A percentile compares a stretch with the other conserved stretches of the same genome.
These are phyloP conservation scores for Champsocephalus gunnari DNA, from an alignment of 2,797 vertebrate species.

Conservation along the genomic window DNA sequence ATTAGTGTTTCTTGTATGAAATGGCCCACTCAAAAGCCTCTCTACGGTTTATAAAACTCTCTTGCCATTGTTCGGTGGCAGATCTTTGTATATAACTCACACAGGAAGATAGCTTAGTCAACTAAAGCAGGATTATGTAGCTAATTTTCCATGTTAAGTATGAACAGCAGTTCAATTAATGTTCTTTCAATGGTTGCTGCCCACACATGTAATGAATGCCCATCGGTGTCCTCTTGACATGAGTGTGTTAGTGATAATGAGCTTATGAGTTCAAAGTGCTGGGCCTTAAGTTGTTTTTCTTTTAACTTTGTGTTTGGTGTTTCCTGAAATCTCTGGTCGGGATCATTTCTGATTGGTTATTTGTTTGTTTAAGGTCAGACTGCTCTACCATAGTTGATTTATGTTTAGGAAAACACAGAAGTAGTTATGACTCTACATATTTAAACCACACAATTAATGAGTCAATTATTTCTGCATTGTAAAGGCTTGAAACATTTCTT, in stretches of 20 bases:
- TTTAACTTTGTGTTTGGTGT: background rate
- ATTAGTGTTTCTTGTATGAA: slow-evolving; percentile 24
- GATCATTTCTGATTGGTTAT: slow-evolving; percentile 1
- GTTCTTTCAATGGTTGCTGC: slow-evolving; percentile 44
- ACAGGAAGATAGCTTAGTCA: slow-evolving; percentile 32
- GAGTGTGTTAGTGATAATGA: slow-evolving; percentile 54
- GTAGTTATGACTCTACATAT: slow-evolving; percentile 14
- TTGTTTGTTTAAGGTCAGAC: background rate
- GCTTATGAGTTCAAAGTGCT: slow-evolving; percentile 59
- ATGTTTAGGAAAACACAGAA: slow-evolving; percentile 12
- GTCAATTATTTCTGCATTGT: slow-evolving; percentile 9
- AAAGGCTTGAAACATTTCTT: slow-evolving; percentile 8
- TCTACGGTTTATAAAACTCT: slow-evolving; percentile 30
- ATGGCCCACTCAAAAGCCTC: slow-evolving; percentile 30
- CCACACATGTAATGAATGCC: slow-evolving; percentile 65
- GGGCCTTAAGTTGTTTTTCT: slow-evolving; percentile 21
- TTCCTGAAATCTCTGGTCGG: slow-evolving; percentile 12
- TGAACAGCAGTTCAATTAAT: slow-evolving; percentile 41
- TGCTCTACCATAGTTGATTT: background rate
- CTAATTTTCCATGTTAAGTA: slow-evolving; percentile 53
- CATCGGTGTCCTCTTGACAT: slow-evolving; percentile 60
- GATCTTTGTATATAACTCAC: slow-evolving; percentile 25
- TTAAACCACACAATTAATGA: slow-evolving; percentile 31
- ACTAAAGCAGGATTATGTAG: slow-evolving; percentile 36
- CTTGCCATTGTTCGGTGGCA: slow-evolving; percentile 18